These are phyloP conservation scores for western clawed frog (Xenopus tropicalis) DNA, from an alignment of 2,113 vertebrate species.

Conservation along the genomic window UCB_Xtro_10.0 CM004450.2:107589501-107590000, in stretches of 20 bases:
- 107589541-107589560: too few species aligned
- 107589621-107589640: conserved; percentile 37
- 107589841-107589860: conserved; percentile 40
- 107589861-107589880: conserved; percentile 30
- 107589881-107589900: conserved; percentile 18
- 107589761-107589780: conserved; percentile 6
- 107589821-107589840: conserved; percentile 33
- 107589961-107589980: conserved; percentile 13
- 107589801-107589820: conserved; percentile 34
- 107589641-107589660: conserved; percentile 32
- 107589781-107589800: conserved; percentile 38
- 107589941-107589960: conserved; percentile 17
- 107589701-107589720: conserved; percentile 35
- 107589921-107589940: conserved; percentile 1
- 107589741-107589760: conserved; percentile 27
- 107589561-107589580: too few species aligned
- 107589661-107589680: conserved; percentile 36
- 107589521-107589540: too few species aligned
- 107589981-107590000: background rate
- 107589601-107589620: background rate
- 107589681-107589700: conserved; percentile 34
- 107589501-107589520: too few species aligned
- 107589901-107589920: background rate
- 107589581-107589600: too few species aligned
- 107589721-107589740: conserved; percentile 43